These are phyloP conservation scores for Echinometra lucunter DNA, from an alignment of 53 echinoderm and acorn worm genomes.

Conservation along the genomic window DNA sequence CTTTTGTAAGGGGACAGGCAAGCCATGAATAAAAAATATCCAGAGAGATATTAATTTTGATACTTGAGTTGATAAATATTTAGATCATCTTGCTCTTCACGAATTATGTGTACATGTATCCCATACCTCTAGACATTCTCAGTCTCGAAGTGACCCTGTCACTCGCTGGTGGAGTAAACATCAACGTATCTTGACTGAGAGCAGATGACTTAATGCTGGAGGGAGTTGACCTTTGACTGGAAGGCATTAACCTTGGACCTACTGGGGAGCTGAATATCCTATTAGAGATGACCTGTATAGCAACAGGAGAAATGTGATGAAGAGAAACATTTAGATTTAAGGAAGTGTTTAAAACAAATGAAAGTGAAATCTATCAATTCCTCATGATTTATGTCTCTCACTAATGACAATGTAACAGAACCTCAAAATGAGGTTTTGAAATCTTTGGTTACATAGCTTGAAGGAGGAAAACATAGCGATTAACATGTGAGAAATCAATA, in stretches of 20 bases:
- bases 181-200: slow-evolving; percentile 1
- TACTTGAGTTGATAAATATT: too few species aligned
- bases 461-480: neutral
- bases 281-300: slow-evolving; percentile 12
- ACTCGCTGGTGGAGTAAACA: slow-evolving; percentile 3
- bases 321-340: neutral
- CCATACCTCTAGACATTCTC: neutral
- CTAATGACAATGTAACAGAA: neutral
- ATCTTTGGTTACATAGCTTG: neutral
- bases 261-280: slow-evolving; percentile 57
- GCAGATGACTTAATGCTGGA: slow-evolving; percentile 15
- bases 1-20: too few species aligned
- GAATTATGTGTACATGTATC: neutral
- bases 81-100: neutral
- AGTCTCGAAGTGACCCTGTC: neutral
- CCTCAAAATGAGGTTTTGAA: neutral
- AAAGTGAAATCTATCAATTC: neutral
- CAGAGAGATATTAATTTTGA: too few species aligned
- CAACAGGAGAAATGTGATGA: neutral
- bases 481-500: neutral
- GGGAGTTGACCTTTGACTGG: slow-evolving; percentile 44
- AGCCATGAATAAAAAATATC: too few species aligned
- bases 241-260: slow-evolving; percentile 34
- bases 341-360: neutral
- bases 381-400: too few species aligned